Base-by-base conservation (phyloP, 1,140 invertebrate species). In the Drosophila rhopaloa region DNA sequence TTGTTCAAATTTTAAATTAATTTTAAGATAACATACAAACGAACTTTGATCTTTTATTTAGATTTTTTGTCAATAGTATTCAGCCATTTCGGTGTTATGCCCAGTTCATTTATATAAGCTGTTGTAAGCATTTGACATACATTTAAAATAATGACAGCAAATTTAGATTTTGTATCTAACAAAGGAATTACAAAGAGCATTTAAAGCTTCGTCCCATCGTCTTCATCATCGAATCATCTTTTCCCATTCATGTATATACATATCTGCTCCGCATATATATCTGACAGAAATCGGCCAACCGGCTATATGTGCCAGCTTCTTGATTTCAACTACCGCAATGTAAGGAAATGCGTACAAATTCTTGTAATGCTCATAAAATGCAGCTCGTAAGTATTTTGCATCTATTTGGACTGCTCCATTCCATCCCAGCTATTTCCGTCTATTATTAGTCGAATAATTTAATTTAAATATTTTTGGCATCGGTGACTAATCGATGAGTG, bases 261-360 rank as follows among this genome's bases (percentile, higher is more conserved):
- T 58, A 71, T 71, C 14, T 70, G 63, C 16, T 41, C 11, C 27
- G n/a, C 51, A 40, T 54, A 43, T 56, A 72, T 73, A 79, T 82
- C 68, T 70, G 78, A 63, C 82, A 46, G 50, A 81, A 71, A 83
- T 83, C 81, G 76, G 65, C 38, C 57, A 62, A 43, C 38, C 38
- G 66, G 32, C 41, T 80, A 73, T 67, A 67, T 73, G 46, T 51
- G 61, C 13, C 37, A 14, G 29, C 32, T 40, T 50, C 50, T 72
- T 59, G 53, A 55, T 67, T 68, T 73, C 50, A 54, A 61, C 37
- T 73, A 38, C 35, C 51, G 59, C 51, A 55, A 10, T 63, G 44
- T 47, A 53, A 16, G 35, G 50, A 62, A 73, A 74, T 46, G 46
- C 48, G 44, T 76, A 46, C 40, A 65, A 61, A 81, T 81, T 81